Percentiles rank a stretch among this genome's conserved stretches.
These are phyloP conservation scores for Drosophila kepulauana DNA, from an alignment of 1,140 invertebrate genomes.

Conservation along the genomic window DNA sequence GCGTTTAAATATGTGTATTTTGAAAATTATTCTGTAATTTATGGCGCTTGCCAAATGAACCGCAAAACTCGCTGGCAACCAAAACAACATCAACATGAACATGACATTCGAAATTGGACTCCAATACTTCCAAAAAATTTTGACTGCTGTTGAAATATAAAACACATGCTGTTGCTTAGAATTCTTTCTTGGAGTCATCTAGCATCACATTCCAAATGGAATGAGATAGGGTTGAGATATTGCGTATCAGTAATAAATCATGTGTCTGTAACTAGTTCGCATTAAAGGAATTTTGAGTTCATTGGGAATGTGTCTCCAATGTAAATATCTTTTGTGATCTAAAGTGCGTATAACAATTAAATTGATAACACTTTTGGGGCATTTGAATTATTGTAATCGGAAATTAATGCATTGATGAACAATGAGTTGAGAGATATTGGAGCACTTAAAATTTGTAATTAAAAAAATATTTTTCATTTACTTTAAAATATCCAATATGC, in stretches of 20 bases:
- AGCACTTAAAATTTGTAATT: background rate
- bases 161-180: conserved; percentile 61
- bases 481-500: background rate
- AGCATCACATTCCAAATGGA: background rate
- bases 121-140: background rate
- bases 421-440: background rate
- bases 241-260: conserved; percentile 30
- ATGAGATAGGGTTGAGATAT: background rate
- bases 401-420: background rate
- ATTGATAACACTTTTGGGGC: background rate
- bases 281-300: conserved; percentile 17
- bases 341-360: background rate
- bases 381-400: background rate
- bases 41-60: conserved; percentile 62
- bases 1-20: conserved; percentile 36
- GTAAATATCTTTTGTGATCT: background rate
- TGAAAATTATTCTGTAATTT: conserved; percentile 69
- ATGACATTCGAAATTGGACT: conserved; percentile 40
- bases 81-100: conserved; percentile 26
- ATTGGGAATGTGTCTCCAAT: background rate
- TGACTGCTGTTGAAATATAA: conserved; percentile 60
- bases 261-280: conserved; percentile 3
- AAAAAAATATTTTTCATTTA: background rate
- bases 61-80: conserved; percentile 31
- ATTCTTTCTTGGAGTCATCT: conserved; percentile 2